Percentiles rank a stretch among this genome's conserved stretches.
phyloP scores from a whole-genome alignment of 2,113 vertebrate species.

The Cavia aperea region DNA sequence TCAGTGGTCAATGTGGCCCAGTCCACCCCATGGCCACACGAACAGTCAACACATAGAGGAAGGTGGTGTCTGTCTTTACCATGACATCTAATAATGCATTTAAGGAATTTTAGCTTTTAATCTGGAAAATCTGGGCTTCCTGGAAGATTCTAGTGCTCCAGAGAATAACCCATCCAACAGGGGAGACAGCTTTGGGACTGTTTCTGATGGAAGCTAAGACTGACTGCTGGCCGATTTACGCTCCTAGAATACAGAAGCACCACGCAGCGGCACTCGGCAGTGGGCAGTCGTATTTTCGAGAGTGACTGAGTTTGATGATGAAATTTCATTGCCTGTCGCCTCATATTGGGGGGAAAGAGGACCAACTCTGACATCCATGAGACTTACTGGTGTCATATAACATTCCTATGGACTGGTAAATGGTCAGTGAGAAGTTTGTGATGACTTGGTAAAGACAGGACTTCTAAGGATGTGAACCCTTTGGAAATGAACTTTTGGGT shows the following conservation, averaged over 20 bases:
- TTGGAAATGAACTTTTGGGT: background rate
- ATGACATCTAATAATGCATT: background rate
- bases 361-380: background rate
- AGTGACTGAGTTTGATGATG: background rate
- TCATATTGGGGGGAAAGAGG: background rate
- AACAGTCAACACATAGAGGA: background rate
- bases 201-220: background rate
- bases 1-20: background rate
- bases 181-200: background rate
- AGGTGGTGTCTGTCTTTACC: background rate
- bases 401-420: background rate
- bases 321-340: background rate
- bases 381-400: background rate
- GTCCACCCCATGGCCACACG: background rate
- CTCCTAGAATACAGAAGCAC: background rate
- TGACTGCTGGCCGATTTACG: background rate
- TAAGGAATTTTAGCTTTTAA: background rate
- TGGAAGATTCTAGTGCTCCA: background rate
- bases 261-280: background rate
- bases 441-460: background rate
- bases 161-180: background rate
- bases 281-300: background rate
- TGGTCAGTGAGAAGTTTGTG: background rate
- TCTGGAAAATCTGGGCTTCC: background rate
- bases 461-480: background rate